Evolutionary conservation across 2,113 vertebrate species (phyloP), one percentile per base, ranked within the genome.

Genomic region (Dendrocopos noguchii): DNA sequence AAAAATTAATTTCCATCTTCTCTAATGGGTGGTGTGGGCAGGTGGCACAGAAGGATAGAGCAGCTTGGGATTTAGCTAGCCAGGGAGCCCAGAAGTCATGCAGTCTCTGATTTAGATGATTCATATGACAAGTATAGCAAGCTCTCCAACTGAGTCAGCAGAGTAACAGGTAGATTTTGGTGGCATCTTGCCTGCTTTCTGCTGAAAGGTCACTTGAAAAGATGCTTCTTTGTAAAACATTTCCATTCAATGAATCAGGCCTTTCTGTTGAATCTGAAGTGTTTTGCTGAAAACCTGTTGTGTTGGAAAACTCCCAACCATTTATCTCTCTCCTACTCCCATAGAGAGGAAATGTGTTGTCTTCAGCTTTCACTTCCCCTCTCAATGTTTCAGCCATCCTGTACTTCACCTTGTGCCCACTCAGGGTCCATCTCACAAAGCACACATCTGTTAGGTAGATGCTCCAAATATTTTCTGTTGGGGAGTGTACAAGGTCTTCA

Each of bases 201-300:
- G 18, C 63, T 88, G 55, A 84, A 61, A 84, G 95, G 92, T 93
- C 59, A 42, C 19, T 46, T 71, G 59, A 82, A 95, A 96, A 93
- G 88, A 94, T 94, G 86, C n/a, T 91, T 88, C 89, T 90, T 75
- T 90, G 70, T 95, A 91, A 96, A 96, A 96, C 96, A 93, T 88
- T 96, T 96, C 94, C 44, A 93, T 91, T 93, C 74, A 90, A 68
- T 94, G 86, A 95, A 95, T 95, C 92, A 91, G 80, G 81, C 78
- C 86, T 93, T 93, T 90, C 86, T 93, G 88, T 90, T 89, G 83
- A 84, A 94, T 90, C 25, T 1, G 73, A 94, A 95, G 94, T 94
- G 94, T 96, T 96, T 94, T 92, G 83, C 59, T 12, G 66, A 93
- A 93, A 96, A 95, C 86, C 90, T 96, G 94, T 90, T 94, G 46